phyloP scores from a whole-genome alignment of 2,888 invertebrate genomes.

The Acanthopleura granulata region DNA sequence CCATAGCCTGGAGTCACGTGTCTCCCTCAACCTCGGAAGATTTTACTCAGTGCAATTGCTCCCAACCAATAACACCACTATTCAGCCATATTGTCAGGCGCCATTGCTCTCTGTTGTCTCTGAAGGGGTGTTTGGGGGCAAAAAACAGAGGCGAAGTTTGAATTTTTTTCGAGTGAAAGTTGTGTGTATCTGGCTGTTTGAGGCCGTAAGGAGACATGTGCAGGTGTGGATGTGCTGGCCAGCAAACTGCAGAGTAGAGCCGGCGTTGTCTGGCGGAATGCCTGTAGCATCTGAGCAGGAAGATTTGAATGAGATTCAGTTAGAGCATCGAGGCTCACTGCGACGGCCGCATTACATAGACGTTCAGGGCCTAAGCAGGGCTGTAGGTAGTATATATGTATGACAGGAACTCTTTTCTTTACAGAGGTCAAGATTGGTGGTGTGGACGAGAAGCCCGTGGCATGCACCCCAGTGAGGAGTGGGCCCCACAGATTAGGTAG shows the following conservation, averaged over 20 bases:
- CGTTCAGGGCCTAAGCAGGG: too few relatives aligned
- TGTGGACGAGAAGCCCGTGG: slow-evolving; percentile 17
- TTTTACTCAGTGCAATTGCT: slow-evolving; percentile 17
- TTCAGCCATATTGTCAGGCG: slow-evolving; percentile 20
- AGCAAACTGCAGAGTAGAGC: too few relatives aligned
- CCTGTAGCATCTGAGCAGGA: neutral
- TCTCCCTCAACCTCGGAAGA: slow-evolving; percentile 14
- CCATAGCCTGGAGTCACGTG: slow-evolving; percentile 14
- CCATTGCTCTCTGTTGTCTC: slow-evolving; percentile 6
- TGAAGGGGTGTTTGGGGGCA: slow-evolving; percentile 13
- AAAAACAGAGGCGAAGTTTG: slow-evolving; percentile 9
- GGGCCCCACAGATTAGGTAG: slow-evolving; percentile 17
- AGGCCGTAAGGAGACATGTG: too few relatives aligned
- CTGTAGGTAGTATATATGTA: neutral
- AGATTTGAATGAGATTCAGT: slow-evolving; percentile 6
- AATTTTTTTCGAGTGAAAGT: neutral
- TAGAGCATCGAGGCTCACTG: neutral
- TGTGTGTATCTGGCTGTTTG: neutral
- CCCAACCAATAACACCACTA: slow-evolving; percentile 12
- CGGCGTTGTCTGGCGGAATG: neutral
- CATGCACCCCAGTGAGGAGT: slow-evolving; percentile 9
- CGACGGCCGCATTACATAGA: too few relatives aligned
- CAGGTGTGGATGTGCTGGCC: too few relatives aligned
- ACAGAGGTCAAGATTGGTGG: slow-evolving; percentile 4
- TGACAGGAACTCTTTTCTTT: slow-evolving; percentile 17